phyloP scores from a whole-genome alignment of 2,113 vertebrate species.

The Phylloscopus trochiloides region DNA sequence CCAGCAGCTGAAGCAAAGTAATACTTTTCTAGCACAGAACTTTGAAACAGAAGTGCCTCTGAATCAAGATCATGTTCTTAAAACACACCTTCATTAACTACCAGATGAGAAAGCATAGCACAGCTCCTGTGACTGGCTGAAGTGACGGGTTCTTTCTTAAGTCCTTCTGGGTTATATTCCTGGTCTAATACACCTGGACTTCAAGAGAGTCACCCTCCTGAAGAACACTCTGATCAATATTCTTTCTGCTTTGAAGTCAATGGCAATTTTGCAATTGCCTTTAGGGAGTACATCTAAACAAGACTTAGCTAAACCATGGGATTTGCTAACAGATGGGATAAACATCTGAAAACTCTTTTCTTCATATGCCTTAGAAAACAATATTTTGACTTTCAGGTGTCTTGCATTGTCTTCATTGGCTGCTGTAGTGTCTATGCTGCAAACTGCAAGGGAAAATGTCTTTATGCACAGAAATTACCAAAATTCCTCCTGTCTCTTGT shows the following conservation, averaged over 20 bases:
- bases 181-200: background rate
- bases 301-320: background rate
- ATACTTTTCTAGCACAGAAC: background rate
- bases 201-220: background rate
- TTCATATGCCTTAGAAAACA: background rate
- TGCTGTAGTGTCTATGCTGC: background rate
- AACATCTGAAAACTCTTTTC: background rate
- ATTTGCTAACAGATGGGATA: background rate
- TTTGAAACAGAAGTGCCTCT: background rate
- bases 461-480: background rate
- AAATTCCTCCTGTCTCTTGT: background rate
- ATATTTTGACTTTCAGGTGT: background rate
- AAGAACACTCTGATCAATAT: background rate
- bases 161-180: background rate
- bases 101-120: background rate
- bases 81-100: background rate
- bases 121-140: background rate
- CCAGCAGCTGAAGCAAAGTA: background rate
- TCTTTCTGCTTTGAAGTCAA: background rate
- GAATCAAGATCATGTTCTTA: background rate
- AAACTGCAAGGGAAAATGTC: background rate
- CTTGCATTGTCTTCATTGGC: background rate
- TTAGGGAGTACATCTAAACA: background rate
- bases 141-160: background rate
- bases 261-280: background rate